phyloP scores from a whole-genome alignment of 2,113 vertebrate species.

The Erythrocercus mccallii region DNA sequence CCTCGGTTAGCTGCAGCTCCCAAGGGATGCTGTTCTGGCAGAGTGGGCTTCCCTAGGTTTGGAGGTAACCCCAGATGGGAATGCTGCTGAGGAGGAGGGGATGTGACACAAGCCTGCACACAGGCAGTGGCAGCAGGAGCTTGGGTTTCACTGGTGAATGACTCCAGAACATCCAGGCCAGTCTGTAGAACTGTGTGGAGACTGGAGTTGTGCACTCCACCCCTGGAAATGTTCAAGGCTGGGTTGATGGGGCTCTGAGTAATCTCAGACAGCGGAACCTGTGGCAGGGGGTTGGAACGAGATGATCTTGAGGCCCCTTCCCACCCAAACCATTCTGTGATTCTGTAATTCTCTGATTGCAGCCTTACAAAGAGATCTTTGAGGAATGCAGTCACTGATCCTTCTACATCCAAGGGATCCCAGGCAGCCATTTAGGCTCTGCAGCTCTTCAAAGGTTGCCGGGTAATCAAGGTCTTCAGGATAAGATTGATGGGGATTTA shows the following conservation, averaged over 20 bases:
- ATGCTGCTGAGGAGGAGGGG: background rate
- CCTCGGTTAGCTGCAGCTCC: background rate
- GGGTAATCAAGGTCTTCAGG: background rate
- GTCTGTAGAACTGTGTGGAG: background rate
- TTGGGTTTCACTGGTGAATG: background rate
- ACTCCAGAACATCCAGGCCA: background rate
- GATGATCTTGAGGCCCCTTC: rapidly evolving
- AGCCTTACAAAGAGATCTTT: background rate
- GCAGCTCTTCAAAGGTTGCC: background rate
- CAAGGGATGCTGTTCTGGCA: background rate
- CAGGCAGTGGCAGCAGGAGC: background rate
- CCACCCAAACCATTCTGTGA: background rate
- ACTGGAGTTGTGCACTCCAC: background rate
- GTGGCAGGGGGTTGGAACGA: background rate
- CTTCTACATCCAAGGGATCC: background rate
- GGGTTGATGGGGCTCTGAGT: background rate
- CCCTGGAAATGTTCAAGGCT: background rate
- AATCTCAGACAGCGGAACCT: background rate
- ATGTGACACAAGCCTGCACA: background rate
- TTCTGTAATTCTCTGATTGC: background rate
- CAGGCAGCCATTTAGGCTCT: background rate
- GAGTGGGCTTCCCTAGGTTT: background rate
- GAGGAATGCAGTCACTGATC: background rate
- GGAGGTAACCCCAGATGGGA: background rate
- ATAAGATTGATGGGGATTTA: background rate